Evolutionary conservation across 2,888 invertebrate species (phyloP).

Genomic region (Dromius quadrimaculatus): DNA sequence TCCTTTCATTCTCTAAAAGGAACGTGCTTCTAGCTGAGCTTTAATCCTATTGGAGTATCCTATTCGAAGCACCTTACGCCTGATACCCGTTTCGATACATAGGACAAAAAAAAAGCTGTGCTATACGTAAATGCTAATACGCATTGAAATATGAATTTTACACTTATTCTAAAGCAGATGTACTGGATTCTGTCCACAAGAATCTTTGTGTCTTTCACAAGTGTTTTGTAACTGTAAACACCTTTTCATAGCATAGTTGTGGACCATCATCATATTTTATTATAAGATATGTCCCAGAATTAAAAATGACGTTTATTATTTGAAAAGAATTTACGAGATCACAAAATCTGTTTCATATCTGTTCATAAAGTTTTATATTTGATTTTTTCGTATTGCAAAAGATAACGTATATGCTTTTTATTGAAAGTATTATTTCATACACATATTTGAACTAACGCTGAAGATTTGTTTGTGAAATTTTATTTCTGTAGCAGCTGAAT

Average conservation of each 20-base stretch:
- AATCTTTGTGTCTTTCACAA: neutral
- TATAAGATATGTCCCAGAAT: neutral
- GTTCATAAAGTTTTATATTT: slow-evolving; percentile 21
- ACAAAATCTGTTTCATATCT: neutral
- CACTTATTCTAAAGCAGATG: too few species aligned
- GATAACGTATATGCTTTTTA: slow-evolving; percentile 19
- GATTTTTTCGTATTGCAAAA: slow-evolving; percentile 27
- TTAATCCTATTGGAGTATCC: slow-evolving; percentile 43
- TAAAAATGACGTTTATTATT: slow-evolving; percentile 3
- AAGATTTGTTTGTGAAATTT: too few species aligned
- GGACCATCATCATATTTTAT: neutral
- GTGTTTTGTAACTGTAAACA: neutral
- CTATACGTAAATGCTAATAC: slow-evolving; percentile 1
- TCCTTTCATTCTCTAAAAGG: slow-evolving; percentile 45
- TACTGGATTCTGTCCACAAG: too few species aligned
- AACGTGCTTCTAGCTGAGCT: slow-evolving; percentile 39
- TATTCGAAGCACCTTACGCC: neutral
- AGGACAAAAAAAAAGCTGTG: neutral
- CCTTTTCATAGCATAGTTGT: neutral
- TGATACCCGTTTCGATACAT: neutral
- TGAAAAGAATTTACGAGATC: neutral
- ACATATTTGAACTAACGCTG: too few species aligned
- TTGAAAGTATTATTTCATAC: slow-evolving; percentile 25
- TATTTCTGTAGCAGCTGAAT: slow-evolving; percentile 15
- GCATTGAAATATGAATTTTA: slow-evolving; percentile 4